Conservation (phyloP, 1,140 invertebrate genomes). For the Cydia strobilella region DNA sequence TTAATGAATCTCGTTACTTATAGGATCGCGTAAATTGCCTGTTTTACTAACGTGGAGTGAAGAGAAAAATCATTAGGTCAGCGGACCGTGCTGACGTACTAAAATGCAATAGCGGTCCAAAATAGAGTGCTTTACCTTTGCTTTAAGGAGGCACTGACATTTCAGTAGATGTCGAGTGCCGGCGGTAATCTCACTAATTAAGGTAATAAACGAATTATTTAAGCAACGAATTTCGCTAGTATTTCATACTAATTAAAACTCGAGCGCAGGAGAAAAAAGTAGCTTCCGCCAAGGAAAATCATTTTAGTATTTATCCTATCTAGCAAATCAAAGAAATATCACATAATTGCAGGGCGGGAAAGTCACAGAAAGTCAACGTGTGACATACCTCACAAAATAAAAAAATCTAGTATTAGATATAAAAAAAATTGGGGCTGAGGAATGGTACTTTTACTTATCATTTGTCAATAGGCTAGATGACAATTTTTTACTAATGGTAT, state of each 20-base stretch:
- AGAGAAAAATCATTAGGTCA: conserved; percentile 58
- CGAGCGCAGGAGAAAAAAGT: not conserved
- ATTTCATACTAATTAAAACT: conserved; percentile 10
- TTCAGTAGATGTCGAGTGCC: conserved; percentile 6
- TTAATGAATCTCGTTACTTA: conserved; percentile 80
- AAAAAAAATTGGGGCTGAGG: too few relatives aligned
- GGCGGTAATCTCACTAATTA: conserved; percentile 5
- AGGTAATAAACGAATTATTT: conserved; percentile 19
- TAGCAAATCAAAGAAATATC: too few relatives aligned
- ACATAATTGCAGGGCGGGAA: too few relatives aligned
- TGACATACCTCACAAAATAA: too few relatives aligned
- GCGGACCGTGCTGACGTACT: conserved; percentile 40
- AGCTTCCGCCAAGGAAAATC: not conserved
- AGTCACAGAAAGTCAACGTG: too few relatives aligned
- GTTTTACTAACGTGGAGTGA: conserved; percentile 64
- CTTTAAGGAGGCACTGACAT: not conserved
- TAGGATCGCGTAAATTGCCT: conserved; percentile 76
- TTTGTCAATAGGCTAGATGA: too few relatives aligned
- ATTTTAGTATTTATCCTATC: too few relatives aligned
- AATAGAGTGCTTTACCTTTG: conserved; percentile 4
- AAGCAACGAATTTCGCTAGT: not conserved
- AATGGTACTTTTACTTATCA: too few relatives aligned
- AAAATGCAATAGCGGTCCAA: conserved; percentile 12
- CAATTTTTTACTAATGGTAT: too few relatives aligned
- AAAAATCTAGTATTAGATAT: too few relatives aligned